Percentiles rank a stretch among this genome's conserved stretches.
Conservation (phyloP, 2,797 vertebrate genomes). For the Falco rusticolus region DNA sequence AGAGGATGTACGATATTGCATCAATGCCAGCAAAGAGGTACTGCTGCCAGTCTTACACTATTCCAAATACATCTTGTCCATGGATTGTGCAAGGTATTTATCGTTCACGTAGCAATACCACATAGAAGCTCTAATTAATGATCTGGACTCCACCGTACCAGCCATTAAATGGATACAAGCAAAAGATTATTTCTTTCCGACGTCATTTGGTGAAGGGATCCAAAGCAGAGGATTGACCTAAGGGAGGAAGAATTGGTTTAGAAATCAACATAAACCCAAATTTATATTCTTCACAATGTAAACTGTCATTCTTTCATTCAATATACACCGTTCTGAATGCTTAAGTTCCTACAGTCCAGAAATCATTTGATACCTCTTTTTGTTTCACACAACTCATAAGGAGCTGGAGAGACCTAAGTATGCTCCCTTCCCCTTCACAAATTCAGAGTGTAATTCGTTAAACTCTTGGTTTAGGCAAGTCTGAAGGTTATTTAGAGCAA, state of each 20-base stretch:
- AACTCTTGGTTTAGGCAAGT: slow-evolving; percentile 2
- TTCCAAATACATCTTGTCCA: background rate
- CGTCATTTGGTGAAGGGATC: background rate
- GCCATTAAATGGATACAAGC: background rate
- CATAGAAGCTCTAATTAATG: background rate
- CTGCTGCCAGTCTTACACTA: background rate
- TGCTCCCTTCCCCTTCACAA: background rate
- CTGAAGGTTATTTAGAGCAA: slow-evolving; percentile 9
- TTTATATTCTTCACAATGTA: background rate
- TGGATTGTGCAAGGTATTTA: background rate
- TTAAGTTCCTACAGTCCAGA: background rate
- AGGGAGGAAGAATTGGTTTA: background rate
- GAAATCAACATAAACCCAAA: background rate
- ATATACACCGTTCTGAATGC: background rate
- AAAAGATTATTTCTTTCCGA: background rate
- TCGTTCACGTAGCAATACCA: background rate
- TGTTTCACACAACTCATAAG: background rate
- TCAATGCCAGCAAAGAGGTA: background rate
- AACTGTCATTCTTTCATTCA: background rate
- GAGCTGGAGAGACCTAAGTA: background rate
- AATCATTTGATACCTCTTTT: background rate
- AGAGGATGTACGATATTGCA: background rate
- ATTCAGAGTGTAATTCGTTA: background rate
- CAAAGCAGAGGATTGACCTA: background rate
- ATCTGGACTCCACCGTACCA: background rate